Evolutionary conservation across 2,113 vertebrate species (phyloP).

Genomic region (Thamnaconus septentrionalis): DNA sequence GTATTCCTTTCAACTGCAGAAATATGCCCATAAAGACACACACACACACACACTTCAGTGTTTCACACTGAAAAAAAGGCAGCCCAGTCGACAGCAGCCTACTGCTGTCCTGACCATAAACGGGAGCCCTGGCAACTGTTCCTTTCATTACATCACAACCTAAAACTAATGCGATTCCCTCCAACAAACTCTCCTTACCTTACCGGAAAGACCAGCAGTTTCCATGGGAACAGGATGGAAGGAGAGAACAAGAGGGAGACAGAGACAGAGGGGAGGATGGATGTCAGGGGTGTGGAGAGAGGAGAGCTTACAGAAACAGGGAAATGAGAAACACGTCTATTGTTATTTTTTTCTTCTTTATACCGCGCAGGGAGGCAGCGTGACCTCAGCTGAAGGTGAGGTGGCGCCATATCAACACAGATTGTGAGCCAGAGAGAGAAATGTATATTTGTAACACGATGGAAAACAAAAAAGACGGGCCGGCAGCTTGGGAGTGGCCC

Average conservation of each 20-base stretch:
- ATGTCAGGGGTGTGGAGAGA: slow-evolving; percentile 35
- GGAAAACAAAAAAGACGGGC: neutral
- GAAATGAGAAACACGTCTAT: slow-evolving; percentile 6
- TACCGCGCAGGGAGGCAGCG: slow-evolving; percentile 12
- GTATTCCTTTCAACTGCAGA: too few species aligned
- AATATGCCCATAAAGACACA: too few species aligned
- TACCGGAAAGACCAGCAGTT: slow-evolving; percentile 67
- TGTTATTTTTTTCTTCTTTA: slow-evolving; percentile 28
- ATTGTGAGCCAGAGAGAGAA: neutral
- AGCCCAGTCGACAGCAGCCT: slow-evolving; percentile 28
- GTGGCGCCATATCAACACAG: neutral
- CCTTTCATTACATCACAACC: slow-evolving; percentile 64
- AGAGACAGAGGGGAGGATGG: slow-evolving; percentile 36
- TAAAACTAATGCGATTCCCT: slow-evolving; percentile 46
- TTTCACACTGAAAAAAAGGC: slow-evolving; percentile 1
- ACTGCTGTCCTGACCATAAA: slow-evolving; percentile 55
- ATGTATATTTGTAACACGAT: neutral
- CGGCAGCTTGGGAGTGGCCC: neutral
- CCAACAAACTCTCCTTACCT: slow-evolving; percentile 58
- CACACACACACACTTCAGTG: neutral
- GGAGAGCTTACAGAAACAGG: slow-evolving; percentile 2
- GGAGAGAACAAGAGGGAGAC: slow-evolving; percentile 30
- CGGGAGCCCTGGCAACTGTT: slow-evolving; percentile 48
- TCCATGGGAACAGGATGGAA: slow-evolving; percentile 73
- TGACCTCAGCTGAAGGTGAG: slow-evolving; percentile 25